Evolutionary conservation across 2,797 vertebrate species (phyloP).

Genomic region (Luscinia megarhynchos): DNA sequence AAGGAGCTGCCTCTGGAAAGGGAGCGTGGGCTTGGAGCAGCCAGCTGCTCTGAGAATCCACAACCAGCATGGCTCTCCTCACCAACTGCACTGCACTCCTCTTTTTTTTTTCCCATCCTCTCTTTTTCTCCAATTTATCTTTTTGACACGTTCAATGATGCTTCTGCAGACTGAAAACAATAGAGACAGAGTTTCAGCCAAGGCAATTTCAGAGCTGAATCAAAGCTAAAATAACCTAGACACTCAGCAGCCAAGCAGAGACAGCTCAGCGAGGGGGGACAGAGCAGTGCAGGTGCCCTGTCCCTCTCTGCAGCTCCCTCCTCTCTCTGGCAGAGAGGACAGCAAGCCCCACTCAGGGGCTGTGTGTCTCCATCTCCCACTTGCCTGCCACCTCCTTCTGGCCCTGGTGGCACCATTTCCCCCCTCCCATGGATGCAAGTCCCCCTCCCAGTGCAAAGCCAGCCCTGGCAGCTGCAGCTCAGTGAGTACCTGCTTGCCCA

Average conservation of each 20-base stretch:
- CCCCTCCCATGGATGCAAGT: not conserved
- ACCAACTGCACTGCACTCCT: not conserved
- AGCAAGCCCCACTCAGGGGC: not conserved
- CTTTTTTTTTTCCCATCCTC: not conserved
- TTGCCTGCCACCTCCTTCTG: not conserved
- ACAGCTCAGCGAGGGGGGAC: not conserved
- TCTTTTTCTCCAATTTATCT: slow-evolving; percentile 47
- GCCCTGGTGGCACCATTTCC: not conserved
- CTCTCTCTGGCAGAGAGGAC: not conserved
- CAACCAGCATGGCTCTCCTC: not conserved
- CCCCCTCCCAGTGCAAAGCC: not conserved
- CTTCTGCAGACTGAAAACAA: slow-evolving; percentile 48
- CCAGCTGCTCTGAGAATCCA: not conserved
- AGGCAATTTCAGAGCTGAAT: slow-evolving; percentile 37
- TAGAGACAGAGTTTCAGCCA: slow-evolving; percentile 42
- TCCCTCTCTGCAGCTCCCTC: not conserved
- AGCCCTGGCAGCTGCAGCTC: not conserved
- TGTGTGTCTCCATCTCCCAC: accelerated
- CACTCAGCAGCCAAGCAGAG: slow-evolving; percentile 16
- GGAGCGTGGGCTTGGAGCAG: not conserved
- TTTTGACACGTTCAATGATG: slow-evolving; percentile 41
- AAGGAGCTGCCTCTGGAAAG: not conserved
- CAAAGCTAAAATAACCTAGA: slow-evolving; percentile 32
- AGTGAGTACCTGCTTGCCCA: not conserved
- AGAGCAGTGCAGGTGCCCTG: not conserved